Conservation (phyloP, 2,888 invertebrate species). For the Thereva unica region DNA sequence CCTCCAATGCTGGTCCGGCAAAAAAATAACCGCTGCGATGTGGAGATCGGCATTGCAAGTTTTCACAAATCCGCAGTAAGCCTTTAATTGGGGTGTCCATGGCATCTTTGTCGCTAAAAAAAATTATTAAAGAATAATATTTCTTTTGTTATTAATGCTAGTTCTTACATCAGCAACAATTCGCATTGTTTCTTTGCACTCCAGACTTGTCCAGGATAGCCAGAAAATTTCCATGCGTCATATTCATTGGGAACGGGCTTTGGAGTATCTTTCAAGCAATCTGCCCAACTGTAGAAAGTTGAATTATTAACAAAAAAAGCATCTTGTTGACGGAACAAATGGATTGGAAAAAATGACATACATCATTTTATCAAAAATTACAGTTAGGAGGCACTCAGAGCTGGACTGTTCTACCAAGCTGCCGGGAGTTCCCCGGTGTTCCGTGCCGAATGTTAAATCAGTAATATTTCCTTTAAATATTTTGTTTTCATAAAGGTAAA, state of each 20-base stretch:
- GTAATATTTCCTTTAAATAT: too few species aligned
- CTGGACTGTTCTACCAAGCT: too few species aligned
- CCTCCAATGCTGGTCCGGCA: slow-evolving; percentile 82
- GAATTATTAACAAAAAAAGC: neutral
- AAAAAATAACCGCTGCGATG: slow-evolving; percentile 74
- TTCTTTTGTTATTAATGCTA: neutral
- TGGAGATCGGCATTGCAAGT: slow-evolving; percentile 73
- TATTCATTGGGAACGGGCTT: slow-evolving; percentile 59
- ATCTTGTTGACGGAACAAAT: neutral
- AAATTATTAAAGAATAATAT: neutral
- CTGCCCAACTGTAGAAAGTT: slow-evolving; percentile 62
- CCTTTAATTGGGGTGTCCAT: slow-evolving; percentile 58
- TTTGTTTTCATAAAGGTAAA: too few species aligned
- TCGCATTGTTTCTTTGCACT: slow-evolving; percentile 77
- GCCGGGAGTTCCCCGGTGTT: too few species aligned
- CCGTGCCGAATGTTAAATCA: too few species aligned
- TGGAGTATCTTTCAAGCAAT: slow-evolving; percentile 67
- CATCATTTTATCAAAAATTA: too few species aligned
- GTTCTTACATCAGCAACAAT: slow-evolving; percentile 60
- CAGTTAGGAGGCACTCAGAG: too few species aligned
- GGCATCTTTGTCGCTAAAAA: slow-evolving; percentile 67
- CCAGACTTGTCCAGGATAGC: slow-evolving; percentile 72
- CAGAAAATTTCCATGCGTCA: slow-evolving; percentile 66
- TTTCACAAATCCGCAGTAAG: slow-evolving; percentile 63
- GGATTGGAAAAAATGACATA: too few species aligned